A percentile compares a stretch with the other conserved stretches of the same genome.
Evolutionary conservation across 2,113 vertebrate species (phyloP).

Genomic region (Scomber japonicus): DNA sequence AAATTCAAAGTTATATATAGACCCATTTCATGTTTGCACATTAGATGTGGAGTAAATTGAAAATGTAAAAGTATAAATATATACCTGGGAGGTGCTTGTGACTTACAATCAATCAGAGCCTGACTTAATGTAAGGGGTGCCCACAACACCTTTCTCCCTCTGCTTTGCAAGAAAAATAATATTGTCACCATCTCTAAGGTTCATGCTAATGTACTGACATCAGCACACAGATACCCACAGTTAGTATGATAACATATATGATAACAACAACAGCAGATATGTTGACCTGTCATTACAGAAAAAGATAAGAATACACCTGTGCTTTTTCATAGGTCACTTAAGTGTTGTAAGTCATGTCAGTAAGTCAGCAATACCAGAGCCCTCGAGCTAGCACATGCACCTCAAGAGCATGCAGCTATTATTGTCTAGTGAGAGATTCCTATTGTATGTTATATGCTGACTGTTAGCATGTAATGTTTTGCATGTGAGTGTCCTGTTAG

Average conservation of each 20-base stretch:
- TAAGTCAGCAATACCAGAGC: no score
- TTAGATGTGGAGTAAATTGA: neutral
- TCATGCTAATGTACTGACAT: no score
- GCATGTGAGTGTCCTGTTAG: neutral
- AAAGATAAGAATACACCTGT: no score
- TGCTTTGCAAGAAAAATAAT: no score
- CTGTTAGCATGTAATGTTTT: neutral
- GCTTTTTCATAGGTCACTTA: no score
- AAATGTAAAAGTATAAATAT: neutral
- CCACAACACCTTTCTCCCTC: no score
- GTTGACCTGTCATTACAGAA: no score
- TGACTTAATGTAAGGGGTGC: neutral
- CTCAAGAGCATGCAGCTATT: neutral
- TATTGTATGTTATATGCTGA: neutral
- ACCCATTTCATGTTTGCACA: neutral
- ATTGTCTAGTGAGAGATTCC: neutral
- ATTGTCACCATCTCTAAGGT: no score
- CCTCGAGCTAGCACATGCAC: neutral
- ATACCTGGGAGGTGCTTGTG: neutral
- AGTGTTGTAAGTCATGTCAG: no score
- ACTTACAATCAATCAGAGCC: no score
- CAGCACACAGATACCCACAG: no score
- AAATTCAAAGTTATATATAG: neutral
- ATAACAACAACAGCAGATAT: neutral
- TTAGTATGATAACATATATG: neutral